Conservation (phyloP, 1,140 invertebrate genomes). For the Chironomus striatipennis region DNA sequence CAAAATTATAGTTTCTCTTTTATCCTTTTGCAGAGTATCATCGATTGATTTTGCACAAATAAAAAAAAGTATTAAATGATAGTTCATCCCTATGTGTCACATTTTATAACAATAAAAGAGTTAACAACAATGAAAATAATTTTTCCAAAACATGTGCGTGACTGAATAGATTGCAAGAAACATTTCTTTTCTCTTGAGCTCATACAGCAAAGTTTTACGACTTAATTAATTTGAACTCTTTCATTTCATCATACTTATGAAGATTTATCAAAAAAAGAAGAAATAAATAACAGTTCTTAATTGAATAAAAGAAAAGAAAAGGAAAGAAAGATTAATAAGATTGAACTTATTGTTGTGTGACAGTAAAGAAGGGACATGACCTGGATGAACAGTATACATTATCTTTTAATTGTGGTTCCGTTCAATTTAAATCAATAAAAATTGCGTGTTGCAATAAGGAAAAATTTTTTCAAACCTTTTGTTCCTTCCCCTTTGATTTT, state of each 20-base stretch:
- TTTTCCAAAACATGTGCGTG: not conserved
- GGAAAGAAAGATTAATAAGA: conserved; percentile 11
- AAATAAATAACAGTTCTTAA: conserved; percentile 6
- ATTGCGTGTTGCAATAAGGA: not conserved
- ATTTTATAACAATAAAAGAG: too few relatives aligned
- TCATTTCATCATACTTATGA: too few relatives aligned
- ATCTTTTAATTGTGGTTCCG: not conserved
- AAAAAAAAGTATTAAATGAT: too few relatives aligned
- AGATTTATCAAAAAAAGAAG: not conserved
- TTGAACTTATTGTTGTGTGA: conserved; percentile 11
- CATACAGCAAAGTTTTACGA: not conserved
- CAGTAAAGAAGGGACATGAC: conserved; percentile 11
- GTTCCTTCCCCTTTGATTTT: not conserved
- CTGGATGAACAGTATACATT: not conserved
- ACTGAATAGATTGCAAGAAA: not conserved
- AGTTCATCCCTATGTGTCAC: too few relatives aligned
- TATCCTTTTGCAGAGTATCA: too few relatives aligned
- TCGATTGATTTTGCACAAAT: too few relatives aligned
- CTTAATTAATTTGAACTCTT: conserved; percentile 6
- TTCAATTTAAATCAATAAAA: too few relatives aligned
- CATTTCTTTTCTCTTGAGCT: not conserved
- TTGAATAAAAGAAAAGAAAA: not conserved
- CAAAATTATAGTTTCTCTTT: too few relatives aligned
- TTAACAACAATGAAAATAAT: too few relatives aligned
- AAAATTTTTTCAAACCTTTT: not conserved